Percentiles rank a stretch among this genome's conserved stretches.
These are phyloP conservation scores for Caranx ignobilis DNA, from an alignment of 2,113 vertebrate species.

Conservation along the genomic window DNA sequence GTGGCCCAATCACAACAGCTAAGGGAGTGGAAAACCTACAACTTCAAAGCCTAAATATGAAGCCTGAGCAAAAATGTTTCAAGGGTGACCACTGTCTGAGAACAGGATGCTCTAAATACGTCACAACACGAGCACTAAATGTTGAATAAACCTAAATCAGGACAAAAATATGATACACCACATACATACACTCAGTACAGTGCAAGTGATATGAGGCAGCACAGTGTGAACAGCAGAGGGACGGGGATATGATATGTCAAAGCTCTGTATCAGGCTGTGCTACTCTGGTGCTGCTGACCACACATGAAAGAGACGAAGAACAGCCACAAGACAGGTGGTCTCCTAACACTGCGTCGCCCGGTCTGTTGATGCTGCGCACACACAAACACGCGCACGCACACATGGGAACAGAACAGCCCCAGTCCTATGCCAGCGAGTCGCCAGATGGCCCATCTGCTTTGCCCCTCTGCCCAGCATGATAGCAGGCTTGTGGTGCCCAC, in stretches of 20 bases:
- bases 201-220: neutral
- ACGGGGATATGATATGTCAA: neutral
- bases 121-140: neutral
- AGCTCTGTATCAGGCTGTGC: slow-evolving; percentile 31
- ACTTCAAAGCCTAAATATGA: neutral
- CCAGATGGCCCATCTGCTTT: slow-evolving; percentile 84
- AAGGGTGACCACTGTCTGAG: slow-evolving; percentile 3
- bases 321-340: slow-evolving; percentile 80
- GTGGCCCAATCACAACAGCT: slow-evolving; percentile 25
- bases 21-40: slow-evolving; percentile 12
- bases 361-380: slow-evolving; percentile 46
- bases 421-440: slow-evolving; percentile 71
- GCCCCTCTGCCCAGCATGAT: slow-evolving; percentile 68
- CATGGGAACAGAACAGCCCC: slow-evolving; percentile 56
- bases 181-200: neutral
- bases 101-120: slow-evolving; percentile 11
- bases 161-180: neutral
- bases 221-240: neutral
- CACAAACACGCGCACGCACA: slow-evolving; percentile 17
- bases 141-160: neutral
- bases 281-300: slow-evolving; percentile 43
- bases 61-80: slow-evolving; percentile 4
- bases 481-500: slow-evolving; percentile 68
- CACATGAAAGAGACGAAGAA: slow-evolving; percentile 69
- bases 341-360: slow-evolving; percentile 54